A percentile compares a stretch with the other conserved stretches of the same genome.
These are phyloP conservation scores for Itoplectis maculator DNA, from an alignment of 2,888 invertebrate species.

Conservation along the genomic window DNA sequence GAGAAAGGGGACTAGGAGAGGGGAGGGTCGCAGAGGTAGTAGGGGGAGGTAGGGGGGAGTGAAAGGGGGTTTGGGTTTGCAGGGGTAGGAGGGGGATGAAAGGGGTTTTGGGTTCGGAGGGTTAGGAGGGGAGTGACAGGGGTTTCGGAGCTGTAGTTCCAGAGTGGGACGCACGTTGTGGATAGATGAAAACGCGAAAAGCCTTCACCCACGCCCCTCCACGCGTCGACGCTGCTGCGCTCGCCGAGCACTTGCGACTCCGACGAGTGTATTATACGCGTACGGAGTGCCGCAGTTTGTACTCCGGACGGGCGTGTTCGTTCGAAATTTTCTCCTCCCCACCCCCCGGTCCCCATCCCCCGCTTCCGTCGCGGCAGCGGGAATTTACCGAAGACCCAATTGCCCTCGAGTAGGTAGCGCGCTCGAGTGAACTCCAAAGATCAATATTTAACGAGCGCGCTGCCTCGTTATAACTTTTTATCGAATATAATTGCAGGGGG, in stretches of 20 bases:
- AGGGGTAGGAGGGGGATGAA: neutral
- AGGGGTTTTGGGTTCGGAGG: no score
- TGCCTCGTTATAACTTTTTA: constrained; percentile 45
- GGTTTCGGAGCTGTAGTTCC: neutral
- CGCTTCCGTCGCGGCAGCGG: neutral
- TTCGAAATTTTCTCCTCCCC: constrained; percentile 18
- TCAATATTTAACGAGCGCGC: constrained; percentile 43
- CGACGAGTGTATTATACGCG: neutral
- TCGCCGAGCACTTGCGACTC: constrained; percentile 23
- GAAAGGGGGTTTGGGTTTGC: neutral
- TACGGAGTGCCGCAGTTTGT: neutral
- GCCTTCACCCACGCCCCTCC: neutral
- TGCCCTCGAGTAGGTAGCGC: constrained; percentile 12
- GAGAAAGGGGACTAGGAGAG: no score
- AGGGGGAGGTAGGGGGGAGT: neutral
- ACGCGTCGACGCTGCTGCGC: constrained; percentile 1
- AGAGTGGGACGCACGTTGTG: neutral
- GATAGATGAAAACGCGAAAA: constrained; percentile 20
- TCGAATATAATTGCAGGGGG: neutral
- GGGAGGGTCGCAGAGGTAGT: no score
- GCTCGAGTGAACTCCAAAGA: constrained; percentile 37
- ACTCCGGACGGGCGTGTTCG: constrained; percentile 12
- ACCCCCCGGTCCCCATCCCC: no score
- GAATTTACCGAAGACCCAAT: constrained; percentile 41
- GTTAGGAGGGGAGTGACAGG: no score